Base-by-base conservation (phyloP, 2,797 vertebrate genomes). In the Hoplostethus atlanticus region DNA sequence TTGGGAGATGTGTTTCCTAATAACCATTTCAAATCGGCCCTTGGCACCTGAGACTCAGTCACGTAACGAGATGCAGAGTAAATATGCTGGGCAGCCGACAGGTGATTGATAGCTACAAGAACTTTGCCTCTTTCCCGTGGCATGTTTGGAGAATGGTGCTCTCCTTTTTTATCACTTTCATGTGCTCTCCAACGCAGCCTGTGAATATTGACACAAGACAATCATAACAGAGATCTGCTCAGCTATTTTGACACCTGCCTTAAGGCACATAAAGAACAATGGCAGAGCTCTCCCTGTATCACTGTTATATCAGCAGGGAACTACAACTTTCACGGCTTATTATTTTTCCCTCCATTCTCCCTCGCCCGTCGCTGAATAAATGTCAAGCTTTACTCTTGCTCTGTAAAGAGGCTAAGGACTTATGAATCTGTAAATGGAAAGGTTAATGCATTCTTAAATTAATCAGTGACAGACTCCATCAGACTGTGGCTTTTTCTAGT, bases 381-480 rank as follows among this genome's bases (percentile, higher is more conserved):
- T 89, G 87, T 84, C 73, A 91, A 63, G 79, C 87, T 81, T 83
- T 85, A 77, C 80, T 79, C 78, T 80, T 76, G 69, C 69, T 76
- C 51, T 55, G 65, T 78, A 76, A 83, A 74, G 50, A 75, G 68
- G 69, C 63, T 73, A 77, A 78, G 67, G 75, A 83, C 71, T 82
- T 83, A 66, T 68, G 60, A 81, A 73, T 82, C 70, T 70, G 47
- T 68, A 70, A 71, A 80, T 85, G 68, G 77, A 93, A 92, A 94
- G 89, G 87, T 93, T 89, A 91, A 93, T 91, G 69, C 76, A 90
- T 89, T 87, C 76, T 81, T 77, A 83, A 64, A 64, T 81, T 79
- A 87, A 82, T 80, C 80, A 73, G 42, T 75, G 65, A 73, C 73
- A 61, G 38, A 76, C 74, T 75, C 62, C 13, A 51, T 83, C 73